Percentiles rank a stretch among this genome's conserved stretches.
phyloP scores from a whole-genome alignment of 2,888 invertebrate species.

The Tachystola acroxantha region DNA sequence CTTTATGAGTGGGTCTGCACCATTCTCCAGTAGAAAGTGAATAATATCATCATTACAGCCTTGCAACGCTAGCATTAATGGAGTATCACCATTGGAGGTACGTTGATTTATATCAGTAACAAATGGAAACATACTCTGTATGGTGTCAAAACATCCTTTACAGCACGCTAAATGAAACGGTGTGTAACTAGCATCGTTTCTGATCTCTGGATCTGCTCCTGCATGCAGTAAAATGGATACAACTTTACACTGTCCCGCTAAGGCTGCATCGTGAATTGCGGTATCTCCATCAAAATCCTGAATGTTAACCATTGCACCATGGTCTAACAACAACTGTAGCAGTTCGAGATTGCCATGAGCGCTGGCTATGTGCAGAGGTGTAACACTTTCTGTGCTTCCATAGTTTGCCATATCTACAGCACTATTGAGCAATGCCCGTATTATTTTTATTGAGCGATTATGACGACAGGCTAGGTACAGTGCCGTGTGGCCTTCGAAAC shows the following conservation, averaged over 20 bases:
- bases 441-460: conserved; percentile 44
- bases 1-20: conserved; percentile 56
- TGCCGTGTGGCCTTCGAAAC: conserved; percentile 71
- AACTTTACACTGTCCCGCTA: conserved; percentile 40
- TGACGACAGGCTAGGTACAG: conserved; percentile 62
- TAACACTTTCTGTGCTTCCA: conserved; percentile 64
- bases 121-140: conserved; percentile 49
- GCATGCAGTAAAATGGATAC: conserved; percentile 53
- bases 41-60: conserved; percentile 47
- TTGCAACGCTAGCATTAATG: conserved; percentile 52
- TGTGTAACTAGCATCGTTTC: conserved; percentile 53
- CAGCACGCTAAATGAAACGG: conserved; percentile 67
- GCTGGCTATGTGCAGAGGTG: conserved; percentile 62
- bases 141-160: conserved; percentile 48
- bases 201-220: conserved; percentile 58
- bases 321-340: conserved; percentile 52
- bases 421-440: conserved; percentile 49
- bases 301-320: conserved; percentile 58
- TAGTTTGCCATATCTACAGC: conserved; percentile 58
- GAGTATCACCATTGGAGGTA: conserved; percentile 48
- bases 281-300: conserved; percentile 73
- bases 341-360: conserved; percentile 54
- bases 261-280: conserved; percentile 64
- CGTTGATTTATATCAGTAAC: conserved; percentile 52
- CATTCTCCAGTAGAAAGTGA: conserved; percentile 49